Percentiles rank a stretch among this genome's conserved stretches.
Conservation (phyloP, 2,797 vertebrate species). For the Pelodytes ibericus region DNA sequence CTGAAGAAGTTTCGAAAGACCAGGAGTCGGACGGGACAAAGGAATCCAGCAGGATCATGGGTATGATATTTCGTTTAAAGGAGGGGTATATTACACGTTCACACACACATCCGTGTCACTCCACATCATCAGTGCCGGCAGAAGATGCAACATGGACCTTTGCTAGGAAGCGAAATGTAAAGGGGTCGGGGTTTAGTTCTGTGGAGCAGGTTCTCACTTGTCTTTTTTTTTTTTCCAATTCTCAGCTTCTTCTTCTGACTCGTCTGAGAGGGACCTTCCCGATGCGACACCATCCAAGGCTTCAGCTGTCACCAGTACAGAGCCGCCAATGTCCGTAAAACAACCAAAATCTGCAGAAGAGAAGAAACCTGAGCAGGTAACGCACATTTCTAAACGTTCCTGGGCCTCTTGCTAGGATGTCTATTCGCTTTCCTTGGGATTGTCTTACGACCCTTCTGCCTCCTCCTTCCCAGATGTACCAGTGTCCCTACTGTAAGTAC, state of each 20-base stretch:
- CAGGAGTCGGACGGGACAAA: slow-evolving; percentile 90
- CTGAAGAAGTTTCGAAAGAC: slow-evolving; percentile 94
- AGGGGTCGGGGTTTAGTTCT: background rate
- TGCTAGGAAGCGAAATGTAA: background rate
- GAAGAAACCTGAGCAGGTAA: slow-evolving; percentile 90
- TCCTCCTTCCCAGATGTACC: slow-evolving; percentile 84
- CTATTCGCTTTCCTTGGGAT: too few species aligned
- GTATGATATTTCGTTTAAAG: slow-evolving; percentile 67
- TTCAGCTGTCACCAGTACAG: slow-evolving; percentile 83
- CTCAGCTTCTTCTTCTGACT: slow-evolving; percentile 79
- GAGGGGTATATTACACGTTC: too few species aligned
- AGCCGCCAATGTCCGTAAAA: slow-evolving; percentile 86
- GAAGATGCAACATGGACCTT: too few species aligned
- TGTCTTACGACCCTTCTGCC: background rate
- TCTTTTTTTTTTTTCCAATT: slow-evolving; percentile 44
- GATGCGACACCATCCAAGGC: slow-evolving; percentile 83
- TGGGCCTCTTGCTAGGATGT: background rate
- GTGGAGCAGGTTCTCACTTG: background rate
- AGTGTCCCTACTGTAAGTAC: slow-evolving; percentile 99
- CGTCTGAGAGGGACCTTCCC: slow-evolving; percentile 85
- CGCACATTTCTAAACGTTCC: slow-evolving; percentile 41
- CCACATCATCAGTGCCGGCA: background rate
- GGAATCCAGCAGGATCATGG: slow-evolving; percentile 94
- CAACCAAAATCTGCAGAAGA: slow-evolving; percentile 90
- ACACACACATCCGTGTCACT: background rate